Conservation (phyloP, 1,140 invertebrate genomes). For the Magallana ariakensis region DNA sequence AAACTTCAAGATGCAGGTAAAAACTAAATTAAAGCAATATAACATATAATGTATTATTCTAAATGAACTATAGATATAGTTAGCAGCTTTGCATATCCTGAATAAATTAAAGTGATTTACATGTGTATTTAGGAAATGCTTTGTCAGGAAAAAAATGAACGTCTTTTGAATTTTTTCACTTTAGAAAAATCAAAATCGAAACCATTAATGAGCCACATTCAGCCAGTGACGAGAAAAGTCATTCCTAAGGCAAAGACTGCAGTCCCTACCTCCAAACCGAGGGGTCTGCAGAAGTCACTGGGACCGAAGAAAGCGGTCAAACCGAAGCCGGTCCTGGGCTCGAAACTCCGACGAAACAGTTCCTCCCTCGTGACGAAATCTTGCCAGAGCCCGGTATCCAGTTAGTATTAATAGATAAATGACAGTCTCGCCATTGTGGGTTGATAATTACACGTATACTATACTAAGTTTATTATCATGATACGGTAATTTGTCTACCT, state of each 20-base stretch:
- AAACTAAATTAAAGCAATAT: no score
- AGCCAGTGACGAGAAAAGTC: background rate
- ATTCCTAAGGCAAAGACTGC: background rate
- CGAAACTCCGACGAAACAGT: background rate
- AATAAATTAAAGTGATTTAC: no score
- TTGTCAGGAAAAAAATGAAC: no score
- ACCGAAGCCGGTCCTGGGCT: conserved; percentile 1
- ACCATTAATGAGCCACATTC: background rate
- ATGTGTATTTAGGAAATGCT: no score
- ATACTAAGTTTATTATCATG: background rate
- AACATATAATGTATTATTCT: no score
- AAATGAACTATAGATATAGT: no score
- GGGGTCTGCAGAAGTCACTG: background rate
- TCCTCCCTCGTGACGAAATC: background rate
- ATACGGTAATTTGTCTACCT: background rate
- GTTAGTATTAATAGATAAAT: background rate
- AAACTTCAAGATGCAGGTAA: conserved; percentile 2
- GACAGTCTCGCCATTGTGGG: background rate
- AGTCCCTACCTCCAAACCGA: background rate
- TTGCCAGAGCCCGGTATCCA: background rate
- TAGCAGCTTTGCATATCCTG: no score
- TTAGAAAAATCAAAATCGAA: conserved; percentile 1
- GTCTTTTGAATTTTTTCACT: background rate
- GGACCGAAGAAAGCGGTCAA: background rate
- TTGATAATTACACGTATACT: background rate